Percentiles rank a stretch among this genome's conserved stretches.
These are phyloP conservation scores for Porites lutea DNA, from an alignment of 64 coral and sea anemone species.

Conservation along the genomic window DNA sequence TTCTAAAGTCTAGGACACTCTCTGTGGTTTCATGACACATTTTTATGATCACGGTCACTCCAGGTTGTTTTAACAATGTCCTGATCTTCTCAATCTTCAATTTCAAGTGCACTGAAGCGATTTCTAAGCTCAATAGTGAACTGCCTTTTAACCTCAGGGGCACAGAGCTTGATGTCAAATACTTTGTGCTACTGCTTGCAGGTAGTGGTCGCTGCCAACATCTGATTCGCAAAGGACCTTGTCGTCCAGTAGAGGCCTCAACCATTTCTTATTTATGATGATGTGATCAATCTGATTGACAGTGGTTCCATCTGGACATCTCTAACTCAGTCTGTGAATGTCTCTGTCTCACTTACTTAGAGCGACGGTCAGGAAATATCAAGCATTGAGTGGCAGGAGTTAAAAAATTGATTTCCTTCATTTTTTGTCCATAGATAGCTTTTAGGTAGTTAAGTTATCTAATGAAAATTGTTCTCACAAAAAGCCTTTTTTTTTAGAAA, in stretches of 20 bases:
- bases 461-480: too few species aligned
- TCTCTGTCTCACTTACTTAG: background rate
- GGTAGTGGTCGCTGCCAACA: background rate
- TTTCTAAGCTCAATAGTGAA: background rate
- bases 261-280: background rate
- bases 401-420: too few species aligned
- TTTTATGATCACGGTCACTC: background rate
- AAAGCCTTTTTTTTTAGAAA: too few species aligned
- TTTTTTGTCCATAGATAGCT: too few species aligned
- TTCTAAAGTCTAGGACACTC: background rate
- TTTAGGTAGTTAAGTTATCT: too few species aligned
- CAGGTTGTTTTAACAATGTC: background rate
- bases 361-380: too few species aligned
- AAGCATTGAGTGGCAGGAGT: too few species aligned
- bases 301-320: background rate
- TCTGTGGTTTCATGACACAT: slow-evolving; percentile 5
- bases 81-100: background rate
- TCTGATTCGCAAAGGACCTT: background rate
- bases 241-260: background rate
- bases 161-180: background rate
- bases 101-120: background rate
- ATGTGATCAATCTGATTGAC: slow-evolving; percentile 25
- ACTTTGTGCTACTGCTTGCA: background rate
- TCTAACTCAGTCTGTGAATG: slow-evolving; percentile 14
- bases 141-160: background rate